Conservation (phyloP, 2,113 vertebrate genomes). For the Seriola aureovittata region DNA sequence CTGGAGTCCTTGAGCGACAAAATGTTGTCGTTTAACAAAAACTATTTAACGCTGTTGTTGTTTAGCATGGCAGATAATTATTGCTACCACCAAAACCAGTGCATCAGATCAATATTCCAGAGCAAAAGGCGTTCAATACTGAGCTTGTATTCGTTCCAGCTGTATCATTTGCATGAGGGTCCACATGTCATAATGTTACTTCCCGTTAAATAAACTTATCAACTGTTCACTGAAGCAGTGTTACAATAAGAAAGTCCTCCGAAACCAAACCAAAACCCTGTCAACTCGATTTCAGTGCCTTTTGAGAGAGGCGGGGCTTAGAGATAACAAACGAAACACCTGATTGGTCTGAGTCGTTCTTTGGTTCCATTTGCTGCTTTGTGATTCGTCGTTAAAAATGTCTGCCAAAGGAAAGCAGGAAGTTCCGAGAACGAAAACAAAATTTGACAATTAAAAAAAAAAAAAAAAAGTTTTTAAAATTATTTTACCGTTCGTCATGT, state of each 20-base stretch:
- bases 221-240: neutral
- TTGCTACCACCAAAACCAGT: neutral
- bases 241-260: rapidly evolving
- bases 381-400: slow-evolving; percentile 40
- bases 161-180: neutral
- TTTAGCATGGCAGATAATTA: slow-evolving; percentile 17
- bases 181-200: neutral
- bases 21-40: neutral
- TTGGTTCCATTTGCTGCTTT: neutral
- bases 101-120: neutral
- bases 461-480: neutral
- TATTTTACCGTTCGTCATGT: neutral
- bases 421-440: neutral
- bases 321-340: neutral
- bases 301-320: neutral
- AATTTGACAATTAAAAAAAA: neutral
- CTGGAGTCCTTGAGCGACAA: neutral
- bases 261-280: neutral
- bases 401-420: neutral
- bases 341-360: slow-evolving; percentile 54
- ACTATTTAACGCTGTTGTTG: neutral
- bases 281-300: slow-evolving; percentile 16
- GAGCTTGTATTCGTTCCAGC: neutral
- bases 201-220: too few species aligned
- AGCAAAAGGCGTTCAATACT: rapidly evolving